These are phyloP conservation scores for Falco naumanni DNA, from an alignment of 2,797 vertebrate genomes.

Conservation along the genomic window DNA sequence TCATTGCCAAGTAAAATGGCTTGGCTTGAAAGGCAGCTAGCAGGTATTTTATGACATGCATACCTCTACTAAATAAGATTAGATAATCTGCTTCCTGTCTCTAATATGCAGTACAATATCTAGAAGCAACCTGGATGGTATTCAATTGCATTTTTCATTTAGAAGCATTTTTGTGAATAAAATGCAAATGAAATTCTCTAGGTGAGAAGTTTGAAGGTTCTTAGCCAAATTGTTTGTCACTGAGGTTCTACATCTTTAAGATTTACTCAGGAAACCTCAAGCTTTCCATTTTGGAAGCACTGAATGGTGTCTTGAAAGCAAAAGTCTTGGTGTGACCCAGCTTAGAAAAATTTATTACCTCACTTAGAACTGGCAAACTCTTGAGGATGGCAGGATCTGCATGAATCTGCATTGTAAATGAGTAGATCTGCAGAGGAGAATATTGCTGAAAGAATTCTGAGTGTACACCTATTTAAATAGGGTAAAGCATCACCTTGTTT, in stretches of 20 bases:
- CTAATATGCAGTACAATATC: neutral
- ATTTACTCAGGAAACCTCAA: slow-evolving; percentile 10
- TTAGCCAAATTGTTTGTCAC: slow-evolving; percentile 29
- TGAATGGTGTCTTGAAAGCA: slow-evolving; percentile 34
- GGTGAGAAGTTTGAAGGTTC: neutral
- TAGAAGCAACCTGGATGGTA: neutral
- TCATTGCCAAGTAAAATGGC: neutral
- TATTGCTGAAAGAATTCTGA: neutral
- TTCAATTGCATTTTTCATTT: slow-evolving; percentile 12
- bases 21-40: neutral
- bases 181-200: slow-evolving; percentile 14
- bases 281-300: neutral
- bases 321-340: neutral
- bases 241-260: neutral
- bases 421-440: neutral
- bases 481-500: neutral
- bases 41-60: neutral
- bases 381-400: neutral
- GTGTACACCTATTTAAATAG: neutral
- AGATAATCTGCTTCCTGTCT: neutral
- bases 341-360: slow-evolving; percentile 42
- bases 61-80: neutral
- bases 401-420: slow-evolving; percentile 8
- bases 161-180: neutral
- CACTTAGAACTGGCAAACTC: slow-evolving; percentile 36